Evolutionary conservation across 2,888 invertebrate species (phyloP).

Genomic region (Drosophila testacea): DNA sequence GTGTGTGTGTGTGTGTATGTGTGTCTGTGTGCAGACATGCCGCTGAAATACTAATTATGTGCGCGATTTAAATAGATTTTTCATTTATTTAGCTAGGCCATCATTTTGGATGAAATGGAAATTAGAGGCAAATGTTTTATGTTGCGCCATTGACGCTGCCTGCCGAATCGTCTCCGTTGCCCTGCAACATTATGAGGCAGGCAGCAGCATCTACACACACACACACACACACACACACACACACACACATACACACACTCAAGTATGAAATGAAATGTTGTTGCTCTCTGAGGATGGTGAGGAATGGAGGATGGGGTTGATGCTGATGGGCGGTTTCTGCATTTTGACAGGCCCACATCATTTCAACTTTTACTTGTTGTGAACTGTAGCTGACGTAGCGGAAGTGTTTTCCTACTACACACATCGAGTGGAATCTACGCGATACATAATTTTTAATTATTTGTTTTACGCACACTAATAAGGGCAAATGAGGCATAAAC

Average conservation of each 20-base stretch:
- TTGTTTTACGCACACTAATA: slow-evolving; percentile 75
- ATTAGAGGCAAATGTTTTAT: slow-evolving; percentile 79
- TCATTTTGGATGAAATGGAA: slow-evolving; percentile 72
- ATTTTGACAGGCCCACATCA: slow-evolving; percentile 78
- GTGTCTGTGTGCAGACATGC: slow-evolving; percentile 61
- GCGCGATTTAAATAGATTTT: slow-evolving; percentile 82
- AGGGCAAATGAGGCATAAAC: slow-evolving; percentile 80
- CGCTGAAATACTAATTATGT: slow-evolving; percentile 81
- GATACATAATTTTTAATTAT: slow-evolving; percentile 72
- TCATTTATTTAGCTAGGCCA: slow-evolving; percentile 79
- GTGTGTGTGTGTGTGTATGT: slow-evolving; percentile 22
- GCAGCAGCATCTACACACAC: background rate
- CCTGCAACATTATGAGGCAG: slow-evolving; percentile 20
- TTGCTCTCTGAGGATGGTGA: slow-evolving; percentile 4
- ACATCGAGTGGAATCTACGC: slow-evolving; percentile 35
- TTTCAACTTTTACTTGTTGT: slow-evolving; percentile 67
- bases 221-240: background rate
- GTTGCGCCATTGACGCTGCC: slow-evolving; percentile 68
- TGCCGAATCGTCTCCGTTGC: slow-evolving; percentile 15
- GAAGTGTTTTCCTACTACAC: slow-evolving; percentile 63
- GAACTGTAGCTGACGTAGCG: slow-evolving; percentile 70
- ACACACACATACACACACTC: slow-evolving; percentile 1
- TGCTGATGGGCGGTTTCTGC: slow-evolving; percentile 47
- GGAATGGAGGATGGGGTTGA: background rate
- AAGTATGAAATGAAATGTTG: slow-evolving; percentile 23